Evolutionary conservation across 2,797 vertebrate species (phyloP).

Genomic region (Sebastiscus tertius): DNA sequence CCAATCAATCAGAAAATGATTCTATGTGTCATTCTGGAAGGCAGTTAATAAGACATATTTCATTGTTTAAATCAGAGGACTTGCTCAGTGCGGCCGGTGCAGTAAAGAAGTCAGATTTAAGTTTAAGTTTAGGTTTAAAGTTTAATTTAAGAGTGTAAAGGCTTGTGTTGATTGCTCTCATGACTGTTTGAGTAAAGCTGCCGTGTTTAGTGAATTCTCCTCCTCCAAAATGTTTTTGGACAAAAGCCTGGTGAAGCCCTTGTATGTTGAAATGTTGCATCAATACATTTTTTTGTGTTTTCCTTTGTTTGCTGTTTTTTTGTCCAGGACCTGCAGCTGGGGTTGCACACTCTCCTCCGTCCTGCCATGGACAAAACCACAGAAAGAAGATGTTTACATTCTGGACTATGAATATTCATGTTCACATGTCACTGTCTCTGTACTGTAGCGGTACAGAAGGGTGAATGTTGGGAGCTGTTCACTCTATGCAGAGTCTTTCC

Average conservation of each 20-base stretch:
- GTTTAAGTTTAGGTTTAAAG: neutral
- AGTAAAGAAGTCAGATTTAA: neutral
- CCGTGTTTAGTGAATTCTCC: neutral
- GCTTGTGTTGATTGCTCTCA: neutral
- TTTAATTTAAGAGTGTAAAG: neutral
- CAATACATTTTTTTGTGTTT: neutral
- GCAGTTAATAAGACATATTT: neutral
- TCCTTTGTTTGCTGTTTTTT: neutral
- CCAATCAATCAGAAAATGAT: neutral
- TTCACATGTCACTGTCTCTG: constrained; percentile 10
- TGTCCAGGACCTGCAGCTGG: neutral
- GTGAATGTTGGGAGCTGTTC: constrained; percentile 18
- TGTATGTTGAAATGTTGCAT: neutral
- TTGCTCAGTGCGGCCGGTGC: neutral
- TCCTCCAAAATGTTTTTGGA: neutral
- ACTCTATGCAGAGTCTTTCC: constrained; percentile 22
- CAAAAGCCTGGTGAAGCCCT: neutral
- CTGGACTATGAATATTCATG: neutral
- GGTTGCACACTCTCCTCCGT: neutral
- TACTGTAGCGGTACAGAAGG: neutral
- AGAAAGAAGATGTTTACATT: neutral
- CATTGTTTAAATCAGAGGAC: neutral
- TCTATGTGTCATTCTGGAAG: neutral
- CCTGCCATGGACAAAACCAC: neutral
- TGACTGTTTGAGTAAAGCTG: neutral